Base-by-base conservation (phyloP, 2,113 vertebrate species). In the Catagonus wagneri region DNA sequence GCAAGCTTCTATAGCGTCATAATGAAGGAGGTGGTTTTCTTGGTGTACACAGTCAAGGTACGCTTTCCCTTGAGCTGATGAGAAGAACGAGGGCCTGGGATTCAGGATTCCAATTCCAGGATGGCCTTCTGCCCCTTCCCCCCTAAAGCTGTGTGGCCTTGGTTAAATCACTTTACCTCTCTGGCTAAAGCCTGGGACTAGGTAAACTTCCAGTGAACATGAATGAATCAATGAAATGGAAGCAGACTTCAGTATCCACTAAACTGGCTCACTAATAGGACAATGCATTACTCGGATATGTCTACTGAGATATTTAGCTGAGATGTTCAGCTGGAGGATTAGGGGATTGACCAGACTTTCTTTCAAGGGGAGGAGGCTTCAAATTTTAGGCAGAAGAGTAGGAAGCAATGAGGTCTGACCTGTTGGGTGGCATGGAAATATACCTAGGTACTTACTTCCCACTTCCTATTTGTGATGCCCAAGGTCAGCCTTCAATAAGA, bases 11-110 rank as follows among this genome's bases (percentile, higher is more conserved):
- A 0, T 32, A 14, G 29, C 27, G 34, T 85, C 68, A 39, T 22
- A 81, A 54, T 20, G 58, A 96, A 92, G 84, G 44, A 75, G 71
- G 16, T 19, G 1, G 29, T 34, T 87, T 87, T 95, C 65, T 36
- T 87, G 54, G 13, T 78, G 11, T 34, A 7, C 29, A 44, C 27
- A 44, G 13, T 94, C 71, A 52, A 52, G 11, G 29, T 23, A 25
- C 68, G 3, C 44, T 83, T 83, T 66, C 32, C 22, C 7, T n/a
- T 52, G 20, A 34, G 0, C 6, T 86, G 52, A 29, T 76, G 7
- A 72, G 71, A 89, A 86, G 85, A 72, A 52, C 44, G 25, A 23
- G 36, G 29, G 20, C 3, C 14, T 68, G 7, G 8, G n/a, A 54
- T 25, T 91, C 10, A 54, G 10, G 27, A 84, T 58, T 17, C 25